These are phyloP conservation scores for Spermophilus dauricus DNA, from an alignment of 2,113 vertebrate species.

Conservation along the genomic window DNA sequence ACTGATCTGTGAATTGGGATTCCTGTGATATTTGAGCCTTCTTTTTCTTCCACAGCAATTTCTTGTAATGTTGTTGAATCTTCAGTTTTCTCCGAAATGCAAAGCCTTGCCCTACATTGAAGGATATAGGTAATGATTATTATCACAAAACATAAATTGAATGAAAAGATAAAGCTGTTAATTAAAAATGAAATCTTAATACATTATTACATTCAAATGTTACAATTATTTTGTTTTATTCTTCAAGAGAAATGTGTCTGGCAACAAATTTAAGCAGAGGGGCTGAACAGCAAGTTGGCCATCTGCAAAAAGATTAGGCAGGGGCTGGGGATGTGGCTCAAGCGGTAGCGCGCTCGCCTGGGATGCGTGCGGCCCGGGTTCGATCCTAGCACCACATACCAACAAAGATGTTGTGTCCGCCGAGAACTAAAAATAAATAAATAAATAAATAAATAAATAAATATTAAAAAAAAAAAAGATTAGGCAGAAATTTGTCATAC, in stretches of 20 bases:
- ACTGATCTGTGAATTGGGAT: slow-evolving; percentile 89
- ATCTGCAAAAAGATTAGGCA: background rate
- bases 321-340: too few relatives aligned
- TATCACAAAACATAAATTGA: background rate
- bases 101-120: slow-evolving; percentile 93
- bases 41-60: slow-evolving; percentile 89
- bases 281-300: background rate
- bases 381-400: too few relatives aligned
- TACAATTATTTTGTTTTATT: background rate
- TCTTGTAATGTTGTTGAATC: slow-evolving; percentile 93
- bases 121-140: background rate
- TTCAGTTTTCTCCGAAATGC: slow-evolving; percentile 94
- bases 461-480: too few relatives aligned
- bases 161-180: background rate
- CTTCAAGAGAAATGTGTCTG: background rate
- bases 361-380: too few relatives aligned
- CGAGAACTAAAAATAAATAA: too few relatives aligned
- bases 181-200: background rate
- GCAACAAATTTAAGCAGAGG: background rate
- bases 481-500: background rate
- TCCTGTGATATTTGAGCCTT: slow-evolving; percentile 71
- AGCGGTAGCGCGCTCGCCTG: too few relatives aligned
- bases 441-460: too few relatives aligned
- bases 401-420: too few relatives aligned
- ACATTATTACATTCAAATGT: background rate